Evolutionary conservation across 2,797 vertebrate species (phyloP), one percentile per base, ranked within the genome.

Genomic region (Crypturellus tataupa): DNA sequence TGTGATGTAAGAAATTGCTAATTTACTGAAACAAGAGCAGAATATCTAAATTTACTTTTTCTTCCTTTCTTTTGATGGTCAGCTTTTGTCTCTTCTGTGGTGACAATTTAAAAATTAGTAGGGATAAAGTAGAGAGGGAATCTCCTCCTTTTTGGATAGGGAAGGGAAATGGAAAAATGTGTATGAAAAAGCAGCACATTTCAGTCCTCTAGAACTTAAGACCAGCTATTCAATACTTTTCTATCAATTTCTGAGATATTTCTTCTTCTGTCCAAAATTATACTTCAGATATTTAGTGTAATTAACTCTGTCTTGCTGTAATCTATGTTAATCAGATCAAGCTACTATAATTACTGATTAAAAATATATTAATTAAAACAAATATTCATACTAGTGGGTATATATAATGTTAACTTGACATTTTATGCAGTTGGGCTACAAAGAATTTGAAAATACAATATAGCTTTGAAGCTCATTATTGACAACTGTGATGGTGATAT

Each of bases 301-400:
- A 65, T 75, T 90, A 84, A 55, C 3, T 64, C 35, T 47, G 25
- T 6, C 16, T 86, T 89, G 67, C 17, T 91, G 91, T 65, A 94
- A 70, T 21, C 92, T 15, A 6, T 42, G 31, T 75, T 90, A 88
- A 85, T 83, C 49, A 62, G 37, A 79, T 6, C 33, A 79, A 65
- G 25, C 25, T 83, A 39, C 18, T 21, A 17, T 63, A 87, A 89
- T 79, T 79, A 40, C 40, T 56, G 29, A 39, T 63, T 89, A 87
- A 9, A 64, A 89, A 59, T 59, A 2, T 33, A 70, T 70, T 87
- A 67, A 67, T 95, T 69, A 77, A 90, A 92, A 89, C 76, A 53
- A 62, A 42, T 89, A 80, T 91, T 90, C 56, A 47, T 24, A 56
- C 4, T 51, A 29, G 69, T 60, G 9, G 35, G 42, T 51, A 31